These are phyloP conservation scores for Periphyllus acericola DNA, from an alignment of 2,888 invertebrate species.

Conservation along the genomic window DNA sequence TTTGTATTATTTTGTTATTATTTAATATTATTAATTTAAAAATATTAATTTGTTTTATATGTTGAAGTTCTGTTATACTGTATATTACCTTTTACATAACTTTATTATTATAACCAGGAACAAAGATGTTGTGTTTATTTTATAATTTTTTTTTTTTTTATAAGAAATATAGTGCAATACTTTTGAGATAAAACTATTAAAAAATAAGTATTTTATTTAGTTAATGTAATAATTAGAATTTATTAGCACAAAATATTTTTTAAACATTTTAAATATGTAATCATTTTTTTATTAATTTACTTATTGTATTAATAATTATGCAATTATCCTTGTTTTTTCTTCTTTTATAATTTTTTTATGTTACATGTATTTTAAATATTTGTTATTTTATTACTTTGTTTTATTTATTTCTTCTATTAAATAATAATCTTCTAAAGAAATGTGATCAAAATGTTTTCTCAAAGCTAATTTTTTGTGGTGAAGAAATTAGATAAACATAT, in stretches of 20 bases:
- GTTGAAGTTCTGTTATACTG: constrained; percentile 6
- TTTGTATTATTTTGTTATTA: neutral
- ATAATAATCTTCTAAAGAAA: neutral
- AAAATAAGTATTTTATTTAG: constrained; percentile 24
- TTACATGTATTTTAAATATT: constrained; percentile 32
- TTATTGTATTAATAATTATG: neutral
- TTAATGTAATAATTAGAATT: neutral
- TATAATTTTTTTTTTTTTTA: constrained; percentile 8
- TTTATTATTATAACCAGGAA: constrained; percentile 24
- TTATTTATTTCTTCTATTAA: neutral
- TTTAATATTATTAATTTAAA: constrained; percentile 12
- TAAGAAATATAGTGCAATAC: constrained; percentile 35
- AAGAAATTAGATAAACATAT: no score
- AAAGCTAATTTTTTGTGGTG: no score
- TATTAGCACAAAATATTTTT: constrained; percentile 15
- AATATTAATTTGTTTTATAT: constrained; percentile 14
- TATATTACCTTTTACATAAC: constrained; percentile 11
- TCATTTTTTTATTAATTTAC: neutral
- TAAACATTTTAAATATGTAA: neutral
- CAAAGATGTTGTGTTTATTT: constrained; percentile 38
- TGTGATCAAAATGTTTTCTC: neutral
- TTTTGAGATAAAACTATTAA: constrained; percentile 3
- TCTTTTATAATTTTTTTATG: constrained; percentile 26
- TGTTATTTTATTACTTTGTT: constrained; percentile 27
- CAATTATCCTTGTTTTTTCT: constrained; percentile 3